These are phyloP conservation scores for Apogon talboti DNA, from an alignment of 2,797 vertebrate genomes.

Conservation along the genomic window DNA sequence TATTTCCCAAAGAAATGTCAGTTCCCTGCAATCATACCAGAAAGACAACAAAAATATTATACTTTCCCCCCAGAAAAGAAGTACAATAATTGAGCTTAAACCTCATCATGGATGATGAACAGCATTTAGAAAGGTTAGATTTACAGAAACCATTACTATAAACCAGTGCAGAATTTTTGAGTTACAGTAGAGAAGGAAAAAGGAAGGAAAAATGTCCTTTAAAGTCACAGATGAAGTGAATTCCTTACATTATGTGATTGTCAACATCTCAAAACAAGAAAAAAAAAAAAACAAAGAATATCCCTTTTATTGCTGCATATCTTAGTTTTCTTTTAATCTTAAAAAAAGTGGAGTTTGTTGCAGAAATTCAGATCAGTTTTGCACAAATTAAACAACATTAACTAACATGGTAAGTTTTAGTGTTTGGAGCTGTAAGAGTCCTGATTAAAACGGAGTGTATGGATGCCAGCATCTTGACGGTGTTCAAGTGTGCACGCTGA, in stretches of 20 bases:
- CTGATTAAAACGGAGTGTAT: slow-evolving; percentile 11
- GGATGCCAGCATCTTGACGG: slow-evolving; percentile 1
- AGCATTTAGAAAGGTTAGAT: slow-evolving; percentile 33
- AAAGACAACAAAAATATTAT: slow-evolving; percentile 34
- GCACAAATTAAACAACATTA: slow-evolving; percentile 1
- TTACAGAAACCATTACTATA: slow-evolving; percentile 35
- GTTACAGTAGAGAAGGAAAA: slow-evolving; percentile 7
- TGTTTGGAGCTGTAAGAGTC: neutral
- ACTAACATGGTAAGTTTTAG: neutral
- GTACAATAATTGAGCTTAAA: slow-evolving; percentile 17
- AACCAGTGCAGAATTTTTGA: slow-evolving; percentile 28
- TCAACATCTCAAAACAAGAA: neutral
- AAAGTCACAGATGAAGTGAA: slow-evolving; percentile 8
- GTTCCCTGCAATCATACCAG: slow-evolving; percentile 38
- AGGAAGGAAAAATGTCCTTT: neutral
- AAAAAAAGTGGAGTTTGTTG: slow-evolving; percentile 4
- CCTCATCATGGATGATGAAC: neutral
- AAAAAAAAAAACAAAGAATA: neutral
- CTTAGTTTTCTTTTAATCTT: no score
- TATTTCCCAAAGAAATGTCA: slow-evolving; percentile 19
- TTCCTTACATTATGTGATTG: neutral
- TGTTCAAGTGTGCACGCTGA: neutral
- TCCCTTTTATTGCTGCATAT: neutral
- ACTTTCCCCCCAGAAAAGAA: neutral
- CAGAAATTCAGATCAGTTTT: slow-evolving; percentile 12